Evolutionary conservation across 2,888 invertebrate species (phyloP), one percentile per base, ranked within the genome.

Genomic region (Lomographa bimaculata): DNA sequence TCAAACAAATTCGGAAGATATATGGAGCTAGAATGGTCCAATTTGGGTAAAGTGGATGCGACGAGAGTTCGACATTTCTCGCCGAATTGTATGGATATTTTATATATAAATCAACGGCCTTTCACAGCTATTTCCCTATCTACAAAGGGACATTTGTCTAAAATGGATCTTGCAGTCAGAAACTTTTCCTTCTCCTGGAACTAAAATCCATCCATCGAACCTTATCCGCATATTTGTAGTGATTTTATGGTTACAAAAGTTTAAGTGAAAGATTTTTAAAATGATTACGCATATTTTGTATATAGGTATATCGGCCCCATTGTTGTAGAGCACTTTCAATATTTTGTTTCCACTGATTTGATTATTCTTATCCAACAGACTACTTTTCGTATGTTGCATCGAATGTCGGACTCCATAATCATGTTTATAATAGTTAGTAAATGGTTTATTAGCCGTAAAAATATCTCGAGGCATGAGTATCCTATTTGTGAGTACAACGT

Each of bases 1-100:
- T 81, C 76, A 79, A 79, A 81, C 80, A 80, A 81, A 84, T 80
- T 81, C 72, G 68, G 67, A 64, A 79, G 78, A 84, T 85, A 81
- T 83, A 83, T 84, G 72, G 72, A 65, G 64, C 76, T 72, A 76
- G 74, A 81, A 79, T 81, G 76, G 79, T 83, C 81, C 84, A 84
- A 86, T 87, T 86, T 81, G 68, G 74, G 74, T 72, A 82, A 83
- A 86, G 83, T 85, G 79, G 76, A 69, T 73, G 71, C 77, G 79
- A 73, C 74, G 73, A 77, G 75, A 81, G 71, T 85, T 86, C 81
- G 81, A 84, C 79, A 60, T 76, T 73, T 75, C 72, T 64, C 64
- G 74, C 73, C 72, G 81, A 81, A 83, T 81, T 82, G 80, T 81
- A 81, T 79, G 79, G 80, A 80, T 84, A 81, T 87, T 85, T 83